These are phyloP conservation scores for Danio aesculapii DNA, from an alignment of 2,797 vertebrate species.

Conservation along the genomic window DNA sequence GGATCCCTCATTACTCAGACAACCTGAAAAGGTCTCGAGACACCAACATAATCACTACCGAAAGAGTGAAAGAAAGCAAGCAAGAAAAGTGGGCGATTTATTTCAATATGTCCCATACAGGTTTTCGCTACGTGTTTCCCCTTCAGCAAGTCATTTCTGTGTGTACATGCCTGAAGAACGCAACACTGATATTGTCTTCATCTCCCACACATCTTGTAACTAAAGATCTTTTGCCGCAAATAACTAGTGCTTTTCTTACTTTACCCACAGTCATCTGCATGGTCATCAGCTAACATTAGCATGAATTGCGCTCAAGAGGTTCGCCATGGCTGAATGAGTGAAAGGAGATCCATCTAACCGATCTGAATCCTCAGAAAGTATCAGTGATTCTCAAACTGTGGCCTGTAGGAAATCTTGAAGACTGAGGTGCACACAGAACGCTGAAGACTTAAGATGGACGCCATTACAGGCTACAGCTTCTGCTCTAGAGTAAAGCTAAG, in stretches of 20 bases:
- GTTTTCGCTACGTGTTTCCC: conserved; percentile 49
- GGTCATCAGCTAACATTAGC: conserved; percentile 30
- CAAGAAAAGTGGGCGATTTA: conserved; percentile 65
- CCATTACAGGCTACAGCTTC: conserved; percentile 20
- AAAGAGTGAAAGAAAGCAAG: conserved; percentile 69
- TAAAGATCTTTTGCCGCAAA: background rate
- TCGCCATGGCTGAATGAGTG: background rate
- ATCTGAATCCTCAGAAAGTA: conserved; percentile 42
- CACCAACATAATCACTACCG: conserved; percentile 70
- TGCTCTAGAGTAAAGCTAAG: background rate
- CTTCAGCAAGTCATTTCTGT: conserved; percentile 54
- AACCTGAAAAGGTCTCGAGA: conserved; percentile 57
- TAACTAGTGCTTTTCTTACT: background rate
- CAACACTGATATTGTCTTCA: background rate
- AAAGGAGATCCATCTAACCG: conserved; percentile 52
- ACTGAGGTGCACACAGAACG: background rate
- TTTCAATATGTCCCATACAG: conserved; percentile 59
- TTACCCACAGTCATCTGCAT: background rate
- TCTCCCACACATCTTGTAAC: conserved; percentile 2
- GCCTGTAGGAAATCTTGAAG: conserved; percentile 30
- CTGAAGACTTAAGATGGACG: conserved; percentile 35
- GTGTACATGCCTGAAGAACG: conserved; percentile 1
- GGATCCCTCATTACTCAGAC: conserved; percentile 64
- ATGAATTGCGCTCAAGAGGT: conserved; percentile 1
- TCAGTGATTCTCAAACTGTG: conserved; percentile 50